Percentiles rank a stretch among this genome's conserved stretches.
phyloP scores from a whole-genome alignment of 1,140 invertebrate species.

The Delia radicum region DNA sequence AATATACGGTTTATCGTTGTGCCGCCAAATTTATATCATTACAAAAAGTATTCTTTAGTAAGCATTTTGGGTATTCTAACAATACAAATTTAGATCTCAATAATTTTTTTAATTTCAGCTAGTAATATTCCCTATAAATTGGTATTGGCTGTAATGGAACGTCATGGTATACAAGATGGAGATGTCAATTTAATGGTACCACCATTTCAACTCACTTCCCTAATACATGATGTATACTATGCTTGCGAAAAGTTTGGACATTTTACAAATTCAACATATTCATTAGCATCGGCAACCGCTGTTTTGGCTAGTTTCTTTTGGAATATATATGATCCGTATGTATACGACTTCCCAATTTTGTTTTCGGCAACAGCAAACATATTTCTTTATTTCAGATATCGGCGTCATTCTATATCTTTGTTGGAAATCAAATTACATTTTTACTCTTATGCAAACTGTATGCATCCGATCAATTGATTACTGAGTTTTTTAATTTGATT shows the following conservation, averaged over 20 bases:
- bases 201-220: constrained; percentile 48
- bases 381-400: constrained; percentile 36
- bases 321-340: constrained; percentile 53
- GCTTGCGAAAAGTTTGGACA: constrained; percentile 51
- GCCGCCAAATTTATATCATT: constrained; percentile 46
- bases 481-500: constrained; percentile 42
- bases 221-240: constrained; percentile 50
- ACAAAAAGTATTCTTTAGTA: constrained; percentile 50
- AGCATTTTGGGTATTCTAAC: constrained; percentile 27
- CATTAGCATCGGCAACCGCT: constrained; percentile 38
- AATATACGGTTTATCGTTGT: constrained; percentile 53
- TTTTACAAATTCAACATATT: constrained; percentile 39
- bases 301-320: constrained; percentile 50
- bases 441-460: constrained; percentile 48
- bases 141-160: constrained; percentile 44
- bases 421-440: constrained; percentile 51
- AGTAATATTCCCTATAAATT: constrained; percentile 47
- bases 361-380: no score
- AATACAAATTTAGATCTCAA: background rate
- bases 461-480: constrained; percentile 39
- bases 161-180: constrained; percentile 38
- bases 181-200: constrained; percentile 45
- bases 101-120: constrained; percentile 32
- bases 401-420: constrained; percentile 46
- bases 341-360: no score